Conservation (phyloP, 2,113 vertebrate species). For the Urocynchramus pylzowi region DNA sequence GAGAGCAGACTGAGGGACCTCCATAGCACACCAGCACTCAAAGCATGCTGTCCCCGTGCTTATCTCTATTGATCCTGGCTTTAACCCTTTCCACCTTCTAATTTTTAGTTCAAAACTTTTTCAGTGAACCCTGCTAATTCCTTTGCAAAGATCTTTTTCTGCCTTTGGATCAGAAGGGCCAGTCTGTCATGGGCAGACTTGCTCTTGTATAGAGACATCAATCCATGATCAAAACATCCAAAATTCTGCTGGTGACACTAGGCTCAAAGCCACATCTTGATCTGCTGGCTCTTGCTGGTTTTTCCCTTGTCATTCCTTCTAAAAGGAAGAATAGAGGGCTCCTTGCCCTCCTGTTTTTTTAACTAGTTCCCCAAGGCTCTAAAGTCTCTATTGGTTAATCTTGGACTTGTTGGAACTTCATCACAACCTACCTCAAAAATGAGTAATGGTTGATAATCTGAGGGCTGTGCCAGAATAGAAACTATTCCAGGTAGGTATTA, state of each 20-base stretch:
- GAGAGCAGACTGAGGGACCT: neutral
- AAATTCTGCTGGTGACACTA: neutral
- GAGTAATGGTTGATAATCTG: neutral
- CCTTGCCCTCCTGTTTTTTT: neutral
- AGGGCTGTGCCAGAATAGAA: neutral
- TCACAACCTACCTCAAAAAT: neutral
- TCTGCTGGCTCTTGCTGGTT: neutral
- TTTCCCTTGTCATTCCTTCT: neutral
- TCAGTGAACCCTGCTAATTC: neutral
- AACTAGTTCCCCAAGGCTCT: neutral
- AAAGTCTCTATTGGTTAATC: neutral
- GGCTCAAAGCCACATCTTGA: neutral
- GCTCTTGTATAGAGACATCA: too few species aligned
- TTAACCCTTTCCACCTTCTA: neutral
- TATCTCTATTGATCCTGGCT: neutral
- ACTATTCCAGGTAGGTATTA: neutral
- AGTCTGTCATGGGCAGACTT: neutral
- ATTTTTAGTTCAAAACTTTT: neutral
- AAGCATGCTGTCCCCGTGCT: neutral
- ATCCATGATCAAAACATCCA: neutral
- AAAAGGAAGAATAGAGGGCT: neutral
- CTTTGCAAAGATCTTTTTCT: neutral
- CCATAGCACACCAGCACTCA: too few species aligned
- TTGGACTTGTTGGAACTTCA: neutral
- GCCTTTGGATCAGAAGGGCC: neutral